A percentile compares a stretch with the other conserved stretches of the same genome.
These are phyloP conservation scores for Haliclystus octoradiatus DNA, from an alignment of 30 jellyfish, hydroid and myxozoan species.

Conservation along the genomic window DNA sequence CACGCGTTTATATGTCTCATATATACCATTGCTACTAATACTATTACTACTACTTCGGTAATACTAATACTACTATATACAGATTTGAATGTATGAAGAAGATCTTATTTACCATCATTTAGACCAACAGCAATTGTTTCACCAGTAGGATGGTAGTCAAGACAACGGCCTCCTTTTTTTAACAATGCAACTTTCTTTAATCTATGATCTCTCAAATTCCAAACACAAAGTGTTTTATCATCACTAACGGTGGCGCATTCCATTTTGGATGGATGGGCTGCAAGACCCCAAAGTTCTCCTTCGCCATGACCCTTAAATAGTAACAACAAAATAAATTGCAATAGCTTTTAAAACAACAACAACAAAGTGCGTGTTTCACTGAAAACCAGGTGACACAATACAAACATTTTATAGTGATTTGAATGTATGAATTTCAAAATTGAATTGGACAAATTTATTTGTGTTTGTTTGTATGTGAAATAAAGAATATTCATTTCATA, in stretches of 20 bases:
- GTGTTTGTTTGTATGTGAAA: no score
- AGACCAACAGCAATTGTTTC: slow-evolving; percentile 90
- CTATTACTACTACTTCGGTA: no score
- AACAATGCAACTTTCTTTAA: slow-evolving; percentile 77
- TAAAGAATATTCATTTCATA: no score
- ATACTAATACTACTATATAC: neutral
- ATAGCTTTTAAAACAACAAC: no score
- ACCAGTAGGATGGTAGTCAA: slow-evolving; percentile 85
- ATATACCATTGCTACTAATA: no score
- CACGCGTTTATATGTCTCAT: no score
- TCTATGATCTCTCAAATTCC: slow-evolving; percentile 55
- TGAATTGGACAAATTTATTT: no score
- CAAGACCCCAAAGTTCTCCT: slow-evolving; percentile 97
- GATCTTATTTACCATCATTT: slow-evolving; percentile 53
- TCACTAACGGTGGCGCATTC: slow-evolving; percentile 97
- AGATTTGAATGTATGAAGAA: neutral
- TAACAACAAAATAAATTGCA: neutral
- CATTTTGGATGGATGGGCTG: slow-evolving; percentile 76
- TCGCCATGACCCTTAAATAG: slow-evolving; percentile 84
- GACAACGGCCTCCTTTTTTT: slow-evolving; percentile 89
- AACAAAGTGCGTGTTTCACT: no score
- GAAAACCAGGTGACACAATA: no score
- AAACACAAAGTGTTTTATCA: slow-evolving; percentile 71
- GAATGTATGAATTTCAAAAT: no score
- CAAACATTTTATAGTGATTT: no score